A percentile compares a stretch with the other conserved stretches of the same genome.
Conservation (phyloP, 2,888 invertebrate species). For the Neoscelio sp. region DNA sequence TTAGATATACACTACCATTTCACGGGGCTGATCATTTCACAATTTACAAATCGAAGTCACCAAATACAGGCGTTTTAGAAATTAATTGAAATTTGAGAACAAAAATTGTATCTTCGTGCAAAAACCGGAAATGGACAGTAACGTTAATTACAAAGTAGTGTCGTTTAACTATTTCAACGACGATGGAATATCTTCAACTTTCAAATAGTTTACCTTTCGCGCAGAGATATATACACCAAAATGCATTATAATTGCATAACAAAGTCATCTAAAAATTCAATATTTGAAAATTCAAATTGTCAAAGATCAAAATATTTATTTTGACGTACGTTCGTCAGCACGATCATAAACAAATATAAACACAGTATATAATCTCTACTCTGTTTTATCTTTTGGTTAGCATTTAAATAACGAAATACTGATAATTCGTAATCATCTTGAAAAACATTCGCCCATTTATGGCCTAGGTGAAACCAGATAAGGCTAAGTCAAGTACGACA, state of each 20-base stretch:
- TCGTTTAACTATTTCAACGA: no score
- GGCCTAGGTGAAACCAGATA: slow-evolving; percentile 55
- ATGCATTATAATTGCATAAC: neutral
- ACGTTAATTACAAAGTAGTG: no score
- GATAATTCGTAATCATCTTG: slow-evolving; percentile 19
- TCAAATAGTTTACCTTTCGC: no score
- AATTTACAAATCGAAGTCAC: no score
- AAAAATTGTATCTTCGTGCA: no score
- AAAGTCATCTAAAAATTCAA: neutral
- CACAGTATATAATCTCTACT: neutral
- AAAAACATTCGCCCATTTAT: slow-evolving; percentile 46
- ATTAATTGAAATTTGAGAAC: no score
- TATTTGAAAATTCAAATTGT: neutral
- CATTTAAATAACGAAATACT: slow-evolving; percentile 41
- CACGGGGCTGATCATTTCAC: no score
- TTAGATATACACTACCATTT: no score
- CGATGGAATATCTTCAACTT: no score
- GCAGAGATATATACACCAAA: no score
- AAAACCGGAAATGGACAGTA: no score
- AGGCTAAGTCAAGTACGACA: slow-evolving; percentile 63
- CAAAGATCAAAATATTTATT: slow-evolving; percentile 3
- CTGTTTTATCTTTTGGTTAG: slow-evolving; percentile 39
- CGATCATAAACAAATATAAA: slow-evolving; percentile 13
- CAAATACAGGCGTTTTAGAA: no score
- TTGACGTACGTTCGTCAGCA: slow-evolving; percentile 3